These are phyloP conservation scores for Porites cylindrica DNA, from an alignment of 92 coral and sea anemone species.

Conservation along the genomic window DNA sequence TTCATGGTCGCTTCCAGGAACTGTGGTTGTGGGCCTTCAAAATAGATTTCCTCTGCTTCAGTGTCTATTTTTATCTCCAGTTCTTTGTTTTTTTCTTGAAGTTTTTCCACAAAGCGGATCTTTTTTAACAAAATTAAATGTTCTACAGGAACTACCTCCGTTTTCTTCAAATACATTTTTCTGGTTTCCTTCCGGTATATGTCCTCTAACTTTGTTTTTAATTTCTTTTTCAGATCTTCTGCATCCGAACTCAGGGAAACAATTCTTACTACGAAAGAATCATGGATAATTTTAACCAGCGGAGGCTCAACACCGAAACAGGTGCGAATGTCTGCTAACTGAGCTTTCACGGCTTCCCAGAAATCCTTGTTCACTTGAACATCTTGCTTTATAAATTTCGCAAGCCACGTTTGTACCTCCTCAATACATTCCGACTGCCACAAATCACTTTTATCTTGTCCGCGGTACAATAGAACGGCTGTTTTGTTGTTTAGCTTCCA, in stretches of 20 bases:
- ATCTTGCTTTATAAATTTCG: conserved; percentile 36
- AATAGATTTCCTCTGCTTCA: conserved; percentile 59
- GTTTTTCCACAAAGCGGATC: conserved; percentile 5
- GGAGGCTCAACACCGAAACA: conserved; percentile 52
- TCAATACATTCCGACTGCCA: conserved; percentile 59
- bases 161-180: conserved; percentile 58
- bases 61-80: conserved; percentile 63
- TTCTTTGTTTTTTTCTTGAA: conserved; percentile 4
- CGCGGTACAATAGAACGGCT: conserved; percentile 52
- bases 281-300: conserved; percentile 26
- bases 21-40: conserved; percentile 83
- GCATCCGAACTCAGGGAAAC: conserved; percentile 52
- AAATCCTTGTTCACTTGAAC: conserved; percentile 52
- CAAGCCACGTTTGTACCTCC: conserved; percentile 25
- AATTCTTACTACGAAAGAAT: conserved; percentile 26
- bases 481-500: conserved; percentile 42
- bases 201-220: conserved; percentile 40
- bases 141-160: conserved; percentile 58
- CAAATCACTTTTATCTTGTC: conserved; percentile 22
- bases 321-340: conserved; percentile 49
- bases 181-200: conserved; percentile 61
- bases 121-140: conserved; percentile 71
- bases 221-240: conserved; percentile 22
- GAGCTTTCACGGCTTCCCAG: conserved; percentile 61
- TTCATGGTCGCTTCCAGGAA: conserved; percentile 63